phyloP scores from a whole-genome alignment of 2,888 invertebrate genomes.

The Steinernema scapterisci region DNA sequence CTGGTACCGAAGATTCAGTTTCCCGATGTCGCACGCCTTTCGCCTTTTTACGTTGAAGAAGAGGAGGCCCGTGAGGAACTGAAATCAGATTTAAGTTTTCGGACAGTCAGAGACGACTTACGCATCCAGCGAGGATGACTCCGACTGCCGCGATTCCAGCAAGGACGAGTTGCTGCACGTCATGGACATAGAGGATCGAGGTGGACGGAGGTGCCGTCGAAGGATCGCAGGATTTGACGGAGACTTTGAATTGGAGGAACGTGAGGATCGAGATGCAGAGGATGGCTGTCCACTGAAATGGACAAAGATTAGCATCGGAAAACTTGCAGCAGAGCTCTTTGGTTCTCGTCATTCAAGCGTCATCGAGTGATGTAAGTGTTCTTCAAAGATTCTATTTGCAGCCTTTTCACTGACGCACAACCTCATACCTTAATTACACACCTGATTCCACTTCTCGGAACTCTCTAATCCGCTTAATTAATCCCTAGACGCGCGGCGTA shows the following conservation, averaged over 20 bases:
- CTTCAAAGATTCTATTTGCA: too few species aligned
- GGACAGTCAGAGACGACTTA: too few species aligned
- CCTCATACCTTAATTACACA: too few species aligned
- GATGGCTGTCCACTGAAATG: constrained; percentile 2
- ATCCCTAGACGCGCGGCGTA: neutral
- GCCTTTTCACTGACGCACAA: too few species aligned
- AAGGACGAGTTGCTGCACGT: neutral
- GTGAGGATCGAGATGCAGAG: constrained; percentile 11
- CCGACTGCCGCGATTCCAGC: constrained; percentile 11
- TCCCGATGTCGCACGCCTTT: constrained; percentile 10
- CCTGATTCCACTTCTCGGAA: too few species aligned
- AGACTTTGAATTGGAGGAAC: neutral
- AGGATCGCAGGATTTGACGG: constrained; percentile 7
- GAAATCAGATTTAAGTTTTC: neutral
- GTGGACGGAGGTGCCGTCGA: constrained; percentile 14
- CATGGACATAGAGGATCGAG: constrained; percentile 17
- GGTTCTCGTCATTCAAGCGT: too few species aligned
- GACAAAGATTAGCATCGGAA: too few species aligned
- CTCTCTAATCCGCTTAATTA: neutral
- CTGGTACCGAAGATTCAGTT: constrained; percentile 11
- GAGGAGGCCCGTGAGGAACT: neutral
- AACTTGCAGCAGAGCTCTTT: too few species aligned
- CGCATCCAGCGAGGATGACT: neutral
- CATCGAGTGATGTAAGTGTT: too few species aligned
- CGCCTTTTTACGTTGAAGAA: neutral